Evolutionary conservation across 37 sponge, comb jelly and placozoan species (phyloP), one percentile per base, ranked within the genome.

Genomic region (Bolinopsis microptera): DNA sequence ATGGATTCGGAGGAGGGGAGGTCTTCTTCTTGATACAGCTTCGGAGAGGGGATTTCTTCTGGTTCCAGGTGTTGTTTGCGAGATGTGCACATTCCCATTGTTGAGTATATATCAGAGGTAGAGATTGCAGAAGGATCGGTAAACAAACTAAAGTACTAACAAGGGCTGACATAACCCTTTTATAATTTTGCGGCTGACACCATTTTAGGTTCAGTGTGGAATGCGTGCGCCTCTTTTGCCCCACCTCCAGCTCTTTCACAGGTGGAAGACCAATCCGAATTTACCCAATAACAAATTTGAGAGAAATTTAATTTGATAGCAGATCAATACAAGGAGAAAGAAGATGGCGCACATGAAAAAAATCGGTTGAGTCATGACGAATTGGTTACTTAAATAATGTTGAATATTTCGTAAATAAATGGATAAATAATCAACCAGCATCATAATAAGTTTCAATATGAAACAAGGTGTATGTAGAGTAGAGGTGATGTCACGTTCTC

Each of bases 361-460:
- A 61, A 61, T 21, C 18, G 68, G 68, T 61, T 61, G 9, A 21
- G 68, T 18, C 9, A 61, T 61, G 18, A 21, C 68, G 9, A 18
- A 21, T 21, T 18, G 18, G 18, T 21, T 61, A 61, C 18, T 21
- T 9, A 21, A 21, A 61, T 21, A 61, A 61, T 61, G 68, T 9
- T 61, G 18, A 9, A 61, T 9, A 18, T 61, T 61, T 61, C 9
- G 9, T 61, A 9, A 70, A 70, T 77, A 77, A 77, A 77, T 77
- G 33, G 33, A 77, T 77, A 77, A 77, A 77, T 77, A 77, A 32
- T 32, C 27, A 77, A 77, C 33, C 28, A 77, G 28, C 27, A 77
- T 32, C 32, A 77, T 77, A 34, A 9, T 34, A 18, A 48, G 61
- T 48, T 48, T 48, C 61, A 48, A 48, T 48, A 48, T 48, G 61